Base-by-base conservation (phyloP, 2,113 vertebrate genomes). In the Tursiops truncatus region DNA sequence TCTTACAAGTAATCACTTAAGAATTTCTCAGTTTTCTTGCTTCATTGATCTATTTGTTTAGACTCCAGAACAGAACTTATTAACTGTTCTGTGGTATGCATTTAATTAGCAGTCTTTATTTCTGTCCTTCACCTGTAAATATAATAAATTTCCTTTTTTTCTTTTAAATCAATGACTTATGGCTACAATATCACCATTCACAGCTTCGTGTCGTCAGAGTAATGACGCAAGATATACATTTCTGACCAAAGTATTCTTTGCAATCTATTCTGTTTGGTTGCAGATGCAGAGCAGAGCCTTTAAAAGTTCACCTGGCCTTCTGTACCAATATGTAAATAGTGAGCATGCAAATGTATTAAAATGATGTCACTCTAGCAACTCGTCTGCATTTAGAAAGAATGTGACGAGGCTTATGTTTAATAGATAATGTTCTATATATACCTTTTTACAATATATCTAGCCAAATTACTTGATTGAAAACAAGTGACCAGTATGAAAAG, bases 61-160 rank as follows among this genome's bases (percentile, higher is more conserved):
- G 14, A 88, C 68, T 83, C 20, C 47, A 84, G 23, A 85, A 60
- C 85, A 91, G 68, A 58, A 81, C 79, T 65, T 91, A 83, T 50
- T 80, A 83, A 71, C 21, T 70, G 4, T 65, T 50, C 28, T 87
- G 6, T 44, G 33, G 14, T 92, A 6, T 92, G 38, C 26, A 53
- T 83, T 77, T 77, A 89, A 79, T 95, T 60, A 87, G n/a, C 84
- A 94, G 65, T 93, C 50, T 65, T 91, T 38, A 76, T 82, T 95
- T 67, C 41, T 92, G 36, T 90, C 36, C 50, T 87, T 70, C 11
- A 58, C 62, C 25, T 95, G 14, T 79, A 77, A 85, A 58, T 70
- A 60, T 41, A 96, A 71, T 80, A 56, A 71, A 82, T 91, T 92
- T 85, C 47, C 25, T 91, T 95, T 92, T 60, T 89, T 80, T 47